Evolutionary conservation across 2,113 vertebrate species (phyloP), one percentile per base, ranked within the genome.

Genomic region (Laterallus jamaicensis): DNA sequence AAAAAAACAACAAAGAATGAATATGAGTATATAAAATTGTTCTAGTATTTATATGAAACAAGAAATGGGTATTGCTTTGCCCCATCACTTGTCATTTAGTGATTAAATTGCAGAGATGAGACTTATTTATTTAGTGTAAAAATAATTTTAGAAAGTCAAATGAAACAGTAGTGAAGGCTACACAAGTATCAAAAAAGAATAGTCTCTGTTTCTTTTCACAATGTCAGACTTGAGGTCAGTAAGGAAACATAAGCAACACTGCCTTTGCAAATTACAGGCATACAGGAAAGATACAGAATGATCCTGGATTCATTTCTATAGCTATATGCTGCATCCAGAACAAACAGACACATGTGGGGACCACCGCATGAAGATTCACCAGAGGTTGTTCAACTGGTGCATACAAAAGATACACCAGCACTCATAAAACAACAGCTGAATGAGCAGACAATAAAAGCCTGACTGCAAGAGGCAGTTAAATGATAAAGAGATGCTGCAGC

Each of bases 351-450:
- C 14, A 29, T 64, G 15, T 12, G 31, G 18, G 4, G 10, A 4
- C 31, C 29, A 24, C 31, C 5, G 58, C 17, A 59, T 6, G 6
- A 86, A 58, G 35, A 18, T 78, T 88, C 8, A 0, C 26, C 63
- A 49, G 26, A 75, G 92, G 71, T 82, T 93, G 79, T 55, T 96
- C 63, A 54, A 71, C 88, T 91, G 83, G 39, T 90, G 76, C 70
- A 55, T 83, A 59, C 83, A 84, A 82, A 97, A 95, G 88, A 83
- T 84, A 42, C 29, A 92, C 79, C 66, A 96, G 86, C 68, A 39
- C 78, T 97, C 96, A 96, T 97, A 97, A 98, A 98, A 97, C 87
- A 97, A 94, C 88, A 97, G 93, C 89, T 95, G 96, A 98, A 94
- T 94, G 96, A 97, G 91, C 96, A 97, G 82, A 96, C 95, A 97